phyloP scores from a whole-genome alignment of 2,888 invertebrate genomes.

The Macrosiphum euphorbiae region DNA sequence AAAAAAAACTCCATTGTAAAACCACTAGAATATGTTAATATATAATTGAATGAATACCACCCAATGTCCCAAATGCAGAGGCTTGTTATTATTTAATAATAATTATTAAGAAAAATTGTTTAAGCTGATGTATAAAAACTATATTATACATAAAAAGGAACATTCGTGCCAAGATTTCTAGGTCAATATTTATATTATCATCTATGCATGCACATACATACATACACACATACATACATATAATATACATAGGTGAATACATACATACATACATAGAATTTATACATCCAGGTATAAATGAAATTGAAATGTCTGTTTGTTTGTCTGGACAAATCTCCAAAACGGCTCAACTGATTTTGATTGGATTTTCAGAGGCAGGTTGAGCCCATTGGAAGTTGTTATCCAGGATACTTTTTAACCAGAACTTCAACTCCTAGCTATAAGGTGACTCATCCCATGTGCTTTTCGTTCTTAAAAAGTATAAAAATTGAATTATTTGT shows the following conservation, averaged over 20 bases:
- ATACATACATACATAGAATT: background rate
- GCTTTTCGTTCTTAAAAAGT: background rate
- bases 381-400: background rate
- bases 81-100: background rate
- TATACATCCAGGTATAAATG: background rate
- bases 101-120: background rate
- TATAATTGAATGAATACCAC: background rate
- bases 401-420: background rate
- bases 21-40: too few relatives aligned
- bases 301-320: background rate
- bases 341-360: background rate
- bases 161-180: background rate
- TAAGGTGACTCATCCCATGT: too few relatives aligned
- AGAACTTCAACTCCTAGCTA: too few relatives aligned
- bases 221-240: background rate
- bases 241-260: background rate
- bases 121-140: background rate
- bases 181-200: background rate
- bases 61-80: background rate
- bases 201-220: background rate
- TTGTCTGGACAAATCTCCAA: background rate
- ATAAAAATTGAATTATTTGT: background rate
- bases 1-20: too few relatives aligned
- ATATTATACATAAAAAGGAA: background rate
- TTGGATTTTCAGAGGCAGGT: background rate